Conservation (phyloP, 2,888 invertebrate genomes). For the Macrophya alboannulata region DNA sequence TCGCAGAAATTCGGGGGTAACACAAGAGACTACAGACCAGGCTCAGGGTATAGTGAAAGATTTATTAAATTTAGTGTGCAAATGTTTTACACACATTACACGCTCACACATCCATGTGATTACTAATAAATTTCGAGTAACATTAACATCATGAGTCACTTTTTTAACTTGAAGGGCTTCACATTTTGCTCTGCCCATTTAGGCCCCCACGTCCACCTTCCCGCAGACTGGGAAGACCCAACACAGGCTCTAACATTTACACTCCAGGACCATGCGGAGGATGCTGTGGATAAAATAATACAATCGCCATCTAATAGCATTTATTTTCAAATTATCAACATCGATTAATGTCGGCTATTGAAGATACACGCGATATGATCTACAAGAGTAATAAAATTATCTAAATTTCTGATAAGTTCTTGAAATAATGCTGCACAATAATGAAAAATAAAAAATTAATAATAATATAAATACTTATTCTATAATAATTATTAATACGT, state of each 20-base stretch:
- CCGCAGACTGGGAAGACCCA: constrained; percentile 33
- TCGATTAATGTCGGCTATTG: neutral
- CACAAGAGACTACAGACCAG: constrained; percentile 35
- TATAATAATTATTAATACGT: neutral
- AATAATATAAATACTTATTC: neutral
- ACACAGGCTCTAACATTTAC: constrained; percentile 1
- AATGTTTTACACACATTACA: neutral
- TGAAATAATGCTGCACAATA: neutral
- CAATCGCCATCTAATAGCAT: neutral
- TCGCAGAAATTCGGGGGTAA: neutral
- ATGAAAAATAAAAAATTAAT: neutral
- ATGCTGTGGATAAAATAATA: constrained; percentile 23
- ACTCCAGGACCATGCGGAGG: constrained; percentile 48
- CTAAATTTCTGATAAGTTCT: neutral
- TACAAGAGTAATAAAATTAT: neutral
- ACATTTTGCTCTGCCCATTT: constrained; percentile 1
- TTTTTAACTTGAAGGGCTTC: neutral
- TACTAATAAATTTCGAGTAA: neutral
- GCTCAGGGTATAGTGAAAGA: constrained; percentile 40
- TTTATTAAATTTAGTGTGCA: neutral
- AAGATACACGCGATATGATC: constrained; percentile 4
- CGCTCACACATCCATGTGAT: neutral
- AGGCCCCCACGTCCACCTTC: constrained; percentile 49
- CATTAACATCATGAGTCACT: neutral
- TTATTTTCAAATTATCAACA: neutral